These are phyloP conservation scores for Lymantria monacha DNA, from an alignment of 2,888 invertebrate genomes.

Conservation along the genomic window DNA sequence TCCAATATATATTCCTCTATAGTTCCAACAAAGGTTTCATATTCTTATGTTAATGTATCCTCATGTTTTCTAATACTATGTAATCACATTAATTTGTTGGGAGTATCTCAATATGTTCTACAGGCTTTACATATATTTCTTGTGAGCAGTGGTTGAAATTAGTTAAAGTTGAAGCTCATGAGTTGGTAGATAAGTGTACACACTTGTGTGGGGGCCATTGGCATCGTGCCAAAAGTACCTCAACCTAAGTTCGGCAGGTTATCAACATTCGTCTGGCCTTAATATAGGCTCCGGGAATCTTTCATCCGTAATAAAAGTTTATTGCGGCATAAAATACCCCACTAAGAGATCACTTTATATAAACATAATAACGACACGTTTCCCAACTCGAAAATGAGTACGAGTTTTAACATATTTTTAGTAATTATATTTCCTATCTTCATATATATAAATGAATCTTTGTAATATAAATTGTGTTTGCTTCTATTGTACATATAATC, in stretches of 20 bases:
- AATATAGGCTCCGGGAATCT: constrained; percentile 58
- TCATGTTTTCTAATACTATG: no score
- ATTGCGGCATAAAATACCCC: constrained; percentile 57
- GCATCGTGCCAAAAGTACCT: constrained; percentile 55
- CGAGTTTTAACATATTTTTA: background rate
- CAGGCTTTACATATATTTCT: no score
- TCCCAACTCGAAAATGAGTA: constrained; percentile 22
- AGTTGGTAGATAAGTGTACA: constrained; percentile 12
- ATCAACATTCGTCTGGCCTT: constrained; percentile 66
- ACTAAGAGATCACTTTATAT: constrained; percentile 60
- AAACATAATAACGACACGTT: constrained; percentile 53
- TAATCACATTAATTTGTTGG: no score
- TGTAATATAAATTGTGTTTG: no score
- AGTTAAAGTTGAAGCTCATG: no score
- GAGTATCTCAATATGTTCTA: no score
- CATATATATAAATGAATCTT: background rate
- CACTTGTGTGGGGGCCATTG: constrained; percentile 41
- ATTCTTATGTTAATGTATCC: no score
- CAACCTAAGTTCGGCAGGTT: constrained; percentile 65
- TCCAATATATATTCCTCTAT: no score
- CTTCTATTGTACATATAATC: no score
- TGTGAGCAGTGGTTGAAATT: no score
- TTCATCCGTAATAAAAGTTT: constrained; percentile 65
- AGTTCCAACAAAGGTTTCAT: no score
- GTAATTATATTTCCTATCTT: background rate